Base-by-base conservation (phyloP, 2,888 invertebrate species). In the Brenthis ino region DNA sequence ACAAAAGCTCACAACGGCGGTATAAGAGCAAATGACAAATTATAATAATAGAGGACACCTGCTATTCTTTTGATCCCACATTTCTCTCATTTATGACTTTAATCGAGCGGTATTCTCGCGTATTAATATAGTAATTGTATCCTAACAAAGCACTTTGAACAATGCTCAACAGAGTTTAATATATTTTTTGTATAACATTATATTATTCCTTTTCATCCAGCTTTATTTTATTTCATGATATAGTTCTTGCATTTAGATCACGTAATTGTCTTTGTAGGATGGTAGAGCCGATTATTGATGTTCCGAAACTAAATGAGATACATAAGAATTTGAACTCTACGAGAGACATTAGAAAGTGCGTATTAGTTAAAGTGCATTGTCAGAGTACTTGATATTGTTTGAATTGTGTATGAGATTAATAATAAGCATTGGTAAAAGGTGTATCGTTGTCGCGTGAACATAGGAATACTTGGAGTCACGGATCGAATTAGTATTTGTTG, bases 11-110 rank as follows among this genome's bases (percentile, higher is more conserved):
- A 84, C 82, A 82, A 84, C 85, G 85, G 80, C 78, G 76, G 82
- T 81, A 84, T 84, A 85, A 86, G 83, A 81, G 84, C 84, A 83
- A 88, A 91, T 91, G 90, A 91, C 90, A 89, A 89, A 91, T 91
- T 89, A 87, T 89, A 85, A 87, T 90, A 93, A 92, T 89, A 87
- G 86, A 83, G 83, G 81, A 90, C 92, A 93, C 93, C 93, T 93
- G 93, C 87, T 90, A 90, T 92, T 88, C 92, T 91, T 91, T 91
- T 91, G 93, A 93, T 92, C 91, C 82, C 82, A 87, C 89, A 91
- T 89, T 91, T 91, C 91, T 90, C 92, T 92, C 91, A 91, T 92
- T 92, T 93, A 92, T 93, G 91, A 91, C 81, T 84, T 85, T 89
- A 92, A 93, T 91, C 86, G 92, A 89, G 87, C 90, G 90, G 86